A percentile compares a stretch with the other conserved stretches of the same genome.
Evolutionary conservation across 1,140 invertebrate genomes (phyloP).

Genomic region (Caligus rogercresseyi): DNA sequence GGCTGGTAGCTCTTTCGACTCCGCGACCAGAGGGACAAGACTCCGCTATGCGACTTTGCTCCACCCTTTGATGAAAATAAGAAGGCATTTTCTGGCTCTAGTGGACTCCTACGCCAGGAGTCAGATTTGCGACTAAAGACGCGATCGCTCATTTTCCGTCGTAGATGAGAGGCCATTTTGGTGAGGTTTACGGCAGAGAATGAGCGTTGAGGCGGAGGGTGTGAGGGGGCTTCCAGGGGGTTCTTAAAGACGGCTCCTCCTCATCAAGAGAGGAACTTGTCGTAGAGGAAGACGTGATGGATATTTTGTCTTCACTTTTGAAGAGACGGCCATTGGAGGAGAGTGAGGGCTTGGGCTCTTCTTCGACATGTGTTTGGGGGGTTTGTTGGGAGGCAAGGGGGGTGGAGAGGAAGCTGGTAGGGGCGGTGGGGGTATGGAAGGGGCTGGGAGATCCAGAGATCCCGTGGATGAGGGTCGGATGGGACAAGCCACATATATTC

Average conservation of each 20-base stretch:
- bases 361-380: neutral
- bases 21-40: neutral
- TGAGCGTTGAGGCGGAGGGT: neutral
- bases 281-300: neutral
- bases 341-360: neutral
- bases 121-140: neutral
- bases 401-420: neutral
- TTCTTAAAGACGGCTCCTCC: neutral
- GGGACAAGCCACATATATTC: too few relatives aligned
- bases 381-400: neutral
- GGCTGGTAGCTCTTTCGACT: neutral
- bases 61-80: neutral
- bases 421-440: neutral
- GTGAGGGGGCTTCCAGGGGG: neutral
- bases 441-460: neutral
- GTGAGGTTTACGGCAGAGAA: neutral
- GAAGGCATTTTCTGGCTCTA: neutral
- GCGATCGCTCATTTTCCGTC: neutral
- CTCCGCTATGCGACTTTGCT: neutral
- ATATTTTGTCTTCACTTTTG: neutral
- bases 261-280: neutral
- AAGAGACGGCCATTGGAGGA: neutral
- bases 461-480: neutral
- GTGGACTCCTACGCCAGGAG: neutral
- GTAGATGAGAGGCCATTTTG: neutral